Evolutionary conservation across 2,888 invertebrate genomes (phyloP), one percentile per base, ranked within the genome.

Genomic region (Leptinotarsa juncta): DNA sequence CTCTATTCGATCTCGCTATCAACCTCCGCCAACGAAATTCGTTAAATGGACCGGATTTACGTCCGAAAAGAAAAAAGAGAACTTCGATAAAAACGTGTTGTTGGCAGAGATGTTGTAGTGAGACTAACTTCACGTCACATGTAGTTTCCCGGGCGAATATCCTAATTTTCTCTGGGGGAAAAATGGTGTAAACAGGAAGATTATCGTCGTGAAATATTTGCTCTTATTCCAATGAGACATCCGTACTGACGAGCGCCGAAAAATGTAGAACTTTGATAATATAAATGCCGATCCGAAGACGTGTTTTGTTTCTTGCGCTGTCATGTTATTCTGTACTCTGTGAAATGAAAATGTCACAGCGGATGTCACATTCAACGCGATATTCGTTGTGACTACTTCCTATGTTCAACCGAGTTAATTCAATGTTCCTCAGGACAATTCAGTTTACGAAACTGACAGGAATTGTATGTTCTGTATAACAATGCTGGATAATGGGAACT

Each of bases 91-190:
- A 57, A 57, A 57, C 57, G 57, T 57, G 57, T 57, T 67, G 70
- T 66, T 67, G 70, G 62, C 73, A 50, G 62, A 60, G 42, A 73
- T 66, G 67, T 51, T 73, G 57, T 70, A 73, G 73, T 70, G 70
- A 67, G 60, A 73, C 70, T 73, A 73, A 73, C 48, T 70, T 42
- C 67, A 67, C 67, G 67, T 70, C 70, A 70, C 51, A 60, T 67
- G 70, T 70, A 70, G 70, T 73, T 73, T 70, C 73, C 51, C 67
- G 70, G 15, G 57, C 23, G 15, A 57, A 57, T 57, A 23, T 57
- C 57, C 10, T 23, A 57, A 57, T 57, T 57, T 57, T 14, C 23
- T 57, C 23, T 14, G 57, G 26, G 14, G 57, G 57, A 57, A 14
- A 57, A 57, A 23, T 57, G 18, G 23, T 57, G 57, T 23, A 57